These are phyloP conservation scores for Onychomys torridus DNA, from an alignment of 2,797 vertebrate species.

Conservation along the genomic window DNA sequence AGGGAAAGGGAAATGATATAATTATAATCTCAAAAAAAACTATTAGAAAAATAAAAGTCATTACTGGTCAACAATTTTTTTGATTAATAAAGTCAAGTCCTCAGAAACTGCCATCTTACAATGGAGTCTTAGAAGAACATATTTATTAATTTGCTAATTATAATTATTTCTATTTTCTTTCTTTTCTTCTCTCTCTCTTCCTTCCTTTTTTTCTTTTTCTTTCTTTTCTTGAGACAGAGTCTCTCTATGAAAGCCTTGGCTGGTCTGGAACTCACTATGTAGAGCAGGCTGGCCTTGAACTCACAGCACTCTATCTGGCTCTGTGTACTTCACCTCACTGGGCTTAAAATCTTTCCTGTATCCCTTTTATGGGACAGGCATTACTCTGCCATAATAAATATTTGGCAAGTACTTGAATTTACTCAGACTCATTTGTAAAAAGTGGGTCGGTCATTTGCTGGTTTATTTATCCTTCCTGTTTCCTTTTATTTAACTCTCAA, in stretches of 20 bases:
- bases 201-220: background rate
- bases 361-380: background rate
- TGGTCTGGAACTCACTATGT: background rate
- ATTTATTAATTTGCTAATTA: background rate
- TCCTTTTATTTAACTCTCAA: conserved; percentile 55
- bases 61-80: background rate
- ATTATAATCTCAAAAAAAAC: background rate
- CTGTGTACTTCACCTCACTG: background rate
- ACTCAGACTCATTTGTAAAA: background rate
- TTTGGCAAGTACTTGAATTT: conserved; percentile 4
- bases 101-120: background rate
- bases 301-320: no score
- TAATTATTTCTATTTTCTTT: background rate
- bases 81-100: conserved; percentile 28
- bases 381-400: background rate
- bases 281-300: background rate
- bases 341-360: background rate
- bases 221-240: background rate
- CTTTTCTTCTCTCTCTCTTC: background rate
- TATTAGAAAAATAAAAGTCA: conserved; percentile 1
- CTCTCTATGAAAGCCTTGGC: background rate
- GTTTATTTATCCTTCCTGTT: background rate
- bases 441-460: background rate
- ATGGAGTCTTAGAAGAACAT: background rate
- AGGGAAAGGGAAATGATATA: background rate